Evolutionary conservation across 2,113 vertebrate genomes (phyloP).

Genomic region (Daubentonia madagascariensis): DNA sequence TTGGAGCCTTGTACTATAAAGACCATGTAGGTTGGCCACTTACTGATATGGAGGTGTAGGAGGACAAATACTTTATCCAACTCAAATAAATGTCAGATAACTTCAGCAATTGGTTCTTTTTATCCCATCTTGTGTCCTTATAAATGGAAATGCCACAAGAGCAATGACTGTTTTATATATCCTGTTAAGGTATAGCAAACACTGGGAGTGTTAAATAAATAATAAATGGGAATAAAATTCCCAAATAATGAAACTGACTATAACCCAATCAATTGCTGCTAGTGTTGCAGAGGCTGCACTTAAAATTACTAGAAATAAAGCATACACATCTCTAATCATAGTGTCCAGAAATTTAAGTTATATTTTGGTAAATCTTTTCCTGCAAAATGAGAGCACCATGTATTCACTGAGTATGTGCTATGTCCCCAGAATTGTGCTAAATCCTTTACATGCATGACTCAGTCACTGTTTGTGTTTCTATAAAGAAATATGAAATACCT

Average conservation of each 20-base stretch:
- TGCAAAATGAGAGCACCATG: neutral
- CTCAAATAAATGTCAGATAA: neutral
- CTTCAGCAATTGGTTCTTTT: neutral
- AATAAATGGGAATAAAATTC: slow-evolving; percentile 20
- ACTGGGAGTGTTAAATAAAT: neutral
- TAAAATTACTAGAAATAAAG: neutral
- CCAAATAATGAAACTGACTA: slow-evolving; percentile 2
- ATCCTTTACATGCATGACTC: neutral
- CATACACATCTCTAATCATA: neutral
- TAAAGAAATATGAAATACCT: neutral
- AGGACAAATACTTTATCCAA: neutral
- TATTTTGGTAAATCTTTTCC: neutral
- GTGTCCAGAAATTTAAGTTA: neutral
- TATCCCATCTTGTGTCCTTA: neutral
- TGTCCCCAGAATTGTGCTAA: neutral
- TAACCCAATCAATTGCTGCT: neutral
- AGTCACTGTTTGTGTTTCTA: neutral
- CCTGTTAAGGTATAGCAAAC: neutral
- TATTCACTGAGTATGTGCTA: neutral
- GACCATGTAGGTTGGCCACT: neutral
- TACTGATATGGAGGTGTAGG: neutral
- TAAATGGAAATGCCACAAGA: neutral
- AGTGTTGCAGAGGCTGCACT: neutral
- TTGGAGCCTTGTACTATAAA: neutral
- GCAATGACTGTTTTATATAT: neutral